These are phyloP conservation scores for Habropoda laboriosa DNA, from an alignment of 1,140 invertebrate species.

Conservation along the genomic window DNA sequence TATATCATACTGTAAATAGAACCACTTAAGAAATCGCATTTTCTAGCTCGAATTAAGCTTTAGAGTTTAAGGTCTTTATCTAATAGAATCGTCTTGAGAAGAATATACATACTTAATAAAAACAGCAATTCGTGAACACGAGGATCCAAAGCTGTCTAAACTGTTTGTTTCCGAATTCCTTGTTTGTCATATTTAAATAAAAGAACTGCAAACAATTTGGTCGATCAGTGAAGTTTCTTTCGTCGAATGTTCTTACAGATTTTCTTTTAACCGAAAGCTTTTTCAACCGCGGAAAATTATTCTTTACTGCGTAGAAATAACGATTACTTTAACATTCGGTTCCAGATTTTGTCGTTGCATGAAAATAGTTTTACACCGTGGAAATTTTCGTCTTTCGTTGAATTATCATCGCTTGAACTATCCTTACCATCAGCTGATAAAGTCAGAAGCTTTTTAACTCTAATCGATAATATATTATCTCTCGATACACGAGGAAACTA, in stretches of 20 bases:
- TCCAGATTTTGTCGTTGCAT: too few relatives aligned
- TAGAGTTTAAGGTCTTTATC: constrained; percentile 65
- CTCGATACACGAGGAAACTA: too few relatives aligned
- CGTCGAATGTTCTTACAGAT: too few relatives aligned
- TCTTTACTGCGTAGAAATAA: too few relatives aligned
- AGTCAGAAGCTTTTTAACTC: too few relatives aligned
- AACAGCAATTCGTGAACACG: constrained; percentile 53
- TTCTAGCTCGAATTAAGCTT: constrained; percentile 64
- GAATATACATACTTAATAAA: constrained; percentile 55
- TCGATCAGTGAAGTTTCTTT: not conserved
- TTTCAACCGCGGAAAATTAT: too few relatives aligned
- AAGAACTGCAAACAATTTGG: constrained; percentile 46
- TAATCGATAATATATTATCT: too few relatives aligned
- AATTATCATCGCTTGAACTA: too few relatives aligned
- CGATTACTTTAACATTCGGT: too few relatives aligned
- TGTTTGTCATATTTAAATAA: constrained; percentile 64
- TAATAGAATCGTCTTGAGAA: constrained; percentile 63
- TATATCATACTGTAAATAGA: constrained; percentile 69
- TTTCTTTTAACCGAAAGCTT: not conserved
- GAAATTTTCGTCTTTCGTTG: too few relatives aligned
- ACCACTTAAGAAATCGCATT: constrained; percentile 61
- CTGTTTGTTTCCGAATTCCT: constrained; percentile 61
- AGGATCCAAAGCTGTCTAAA: constrained; percentile 57
- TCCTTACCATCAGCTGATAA: too few relatives aligned
- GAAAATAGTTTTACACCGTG: too few relatives aligned